These are phyloP conservation scores for Serinus canaria DNA, from an alignment of 2,113 vertebrate species.

Conservation along the genomic window DNA sequence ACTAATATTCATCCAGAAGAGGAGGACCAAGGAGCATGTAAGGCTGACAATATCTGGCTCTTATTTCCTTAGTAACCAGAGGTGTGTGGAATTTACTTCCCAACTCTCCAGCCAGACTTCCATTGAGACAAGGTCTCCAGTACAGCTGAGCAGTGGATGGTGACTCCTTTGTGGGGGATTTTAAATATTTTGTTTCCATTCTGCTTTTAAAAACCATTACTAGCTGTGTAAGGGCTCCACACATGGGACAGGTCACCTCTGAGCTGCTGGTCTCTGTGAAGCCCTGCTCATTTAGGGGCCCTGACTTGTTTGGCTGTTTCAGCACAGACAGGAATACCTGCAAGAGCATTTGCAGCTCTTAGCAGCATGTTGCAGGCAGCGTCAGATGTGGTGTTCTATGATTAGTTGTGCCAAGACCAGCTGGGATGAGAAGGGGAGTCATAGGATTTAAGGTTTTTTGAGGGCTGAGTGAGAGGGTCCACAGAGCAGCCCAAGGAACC, in stretches of 20 bases:
- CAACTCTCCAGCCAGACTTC: background rate
- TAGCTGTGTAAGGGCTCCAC: background rate
- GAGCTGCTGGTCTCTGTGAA: background rate
- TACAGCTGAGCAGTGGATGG: background rate
- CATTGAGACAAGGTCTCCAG: background rate
- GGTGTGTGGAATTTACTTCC: background rate
- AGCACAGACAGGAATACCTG: background rate
- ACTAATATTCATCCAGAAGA: background rate
- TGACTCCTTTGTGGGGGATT: background rate
- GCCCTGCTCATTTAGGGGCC: background rate
- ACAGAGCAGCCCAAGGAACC: background rate
- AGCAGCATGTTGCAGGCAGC: background rate
- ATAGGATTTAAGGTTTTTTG: background rate
- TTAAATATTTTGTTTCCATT: background rate
- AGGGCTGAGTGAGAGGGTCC: background rate
- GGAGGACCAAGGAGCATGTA: background rate
- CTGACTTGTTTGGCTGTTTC: background rate
- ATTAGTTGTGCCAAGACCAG: background rate
- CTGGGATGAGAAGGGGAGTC: background rate
- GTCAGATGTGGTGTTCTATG: background rate
- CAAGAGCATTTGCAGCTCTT: background rate
- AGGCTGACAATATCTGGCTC: background rate
- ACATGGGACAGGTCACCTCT: rapidly evolving
- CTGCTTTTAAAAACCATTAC: background rate
- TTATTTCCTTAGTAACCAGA: background rate